Evolutionary conservation across 2,797 vertebrate genomes (phyloP).

Genomic region (Phataginus tricuspis): DNA sequence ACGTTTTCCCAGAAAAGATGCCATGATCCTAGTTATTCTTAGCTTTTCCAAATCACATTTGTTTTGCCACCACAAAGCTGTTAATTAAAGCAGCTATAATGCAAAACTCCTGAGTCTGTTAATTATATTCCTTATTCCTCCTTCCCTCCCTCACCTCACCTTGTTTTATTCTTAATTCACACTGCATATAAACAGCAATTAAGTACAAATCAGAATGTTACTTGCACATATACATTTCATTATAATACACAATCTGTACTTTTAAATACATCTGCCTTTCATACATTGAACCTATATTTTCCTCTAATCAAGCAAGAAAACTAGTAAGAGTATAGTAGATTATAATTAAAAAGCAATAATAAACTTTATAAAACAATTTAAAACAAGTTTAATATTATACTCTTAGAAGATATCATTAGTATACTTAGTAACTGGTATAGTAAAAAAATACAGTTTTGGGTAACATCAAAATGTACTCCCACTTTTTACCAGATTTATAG

Average conservation of each 20-base stretch:
- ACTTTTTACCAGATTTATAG: not conserved
- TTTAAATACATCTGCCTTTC: constrained; percentile 39
- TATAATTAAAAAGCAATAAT: constrained; percentile 31
- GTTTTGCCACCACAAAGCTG: constrained; percentile 81
- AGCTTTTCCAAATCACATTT: constrained; percentile 74
- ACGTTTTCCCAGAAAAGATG: constrained; percentile 43
- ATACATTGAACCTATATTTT: constrained; percentile 50
- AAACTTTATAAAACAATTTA: not conserved
- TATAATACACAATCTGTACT: constrained; percentile 33
- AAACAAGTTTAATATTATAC: not conserved
- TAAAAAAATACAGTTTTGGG: not conserved
- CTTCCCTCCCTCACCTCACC: constrained; percentile 73
- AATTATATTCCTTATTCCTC: constrained; percentile 80
- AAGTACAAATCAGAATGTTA: constrained; percentile 69
- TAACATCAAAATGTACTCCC: not conserved
- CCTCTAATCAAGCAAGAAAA: constrained; percentile 48
- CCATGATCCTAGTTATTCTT: constrained; percentile 67
- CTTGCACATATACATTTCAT: constrained; percentile 63
- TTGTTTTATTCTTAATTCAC: constrained; percentile 84
- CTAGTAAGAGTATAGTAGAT: not conserved
- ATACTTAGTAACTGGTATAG: not conserved
- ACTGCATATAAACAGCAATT: constrained; percentile 84
- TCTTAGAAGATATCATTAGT: not conserved
- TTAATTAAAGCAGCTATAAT: constrained; percentile 81
- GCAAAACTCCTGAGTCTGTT: constrained; percentile 72